Evolutionary conservation across 2,888 invertebrate genomes (phyloP), one percentile per base, ranked within the genome.

Genomic region (Nebria brevicollis): DNA sequence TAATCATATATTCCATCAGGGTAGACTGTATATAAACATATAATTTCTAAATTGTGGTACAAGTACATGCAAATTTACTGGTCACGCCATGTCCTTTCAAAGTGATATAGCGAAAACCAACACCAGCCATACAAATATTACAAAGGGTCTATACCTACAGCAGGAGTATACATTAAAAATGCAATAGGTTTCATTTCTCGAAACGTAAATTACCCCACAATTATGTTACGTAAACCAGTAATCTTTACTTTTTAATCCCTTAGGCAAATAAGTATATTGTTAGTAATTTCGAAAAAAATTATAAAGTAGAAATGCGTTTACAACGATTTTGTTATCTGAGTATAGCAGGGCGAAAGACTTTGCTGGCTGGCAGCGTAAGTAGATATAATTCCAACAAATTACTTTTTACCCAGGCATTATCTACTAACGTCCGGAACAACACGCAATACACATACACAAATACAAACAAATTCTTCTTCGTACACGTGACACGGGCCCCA

Each of bases 361-460:
- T 10, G n/a, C 73, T 73, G 41, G 15, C 10, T 43, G 42, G 10
- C 41, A n/a, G 42, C 43, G 15, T 41, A 73, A 72, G 70, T 41
- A 70, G 66, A 73, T 75, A 79, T 79, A 79, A 79, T 79, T 75
- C 79, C 79, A 75, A 79, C 79, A 79, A 79, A 79, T 79, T 74
- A 75, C 79, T 79, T 77, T 77, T 77, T 77, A 70, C 74, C 68
- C 43, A 70, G 43, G 26, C 43, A 79, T 79, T 79, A 79, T 79
- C 79, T 79, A 26, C 75, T 43, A 75, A 75, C 66, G 79, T 75
- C 79, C 79, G 43, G 75, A 79, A 79, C 79, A 79, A 79, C 79
- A 79, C 42, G 73, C 42, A 25, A 70, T 34, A 54, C 54, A 54
- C 8, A 8, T 13, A 54, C 54, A 54, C 54, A 13, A 54, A 54